Conservation (phyloP, 1,140 invertebrate genomes). For the Drosophila kanapiae region DNA sequence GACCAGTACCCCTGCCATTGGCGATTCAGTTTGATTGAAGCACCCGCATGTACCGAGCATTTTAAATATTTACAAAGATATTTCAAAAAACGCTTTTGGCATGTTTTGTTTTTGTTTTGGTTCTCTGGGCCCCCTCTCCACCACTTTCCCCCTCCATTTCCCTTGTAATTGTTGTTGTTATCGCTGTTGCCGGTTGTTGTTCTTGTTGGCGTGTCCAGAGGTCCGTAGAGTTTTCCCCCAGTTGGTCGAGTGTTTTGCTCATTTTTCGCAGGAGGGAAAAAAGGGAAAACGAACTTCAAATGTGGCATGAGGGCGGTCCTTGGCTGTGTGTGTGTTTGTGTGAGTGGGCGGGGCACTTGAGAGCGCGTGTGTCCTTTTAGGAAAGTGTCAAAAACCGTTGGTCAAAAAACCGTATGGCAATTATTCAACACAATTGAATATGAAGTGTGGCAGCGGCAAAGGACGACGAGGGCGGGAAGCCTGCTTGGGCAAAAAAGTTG, state of each 20-base stretch:
- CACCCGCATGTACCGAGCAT: conserved; percentile 80
- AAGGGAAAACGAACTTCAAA: conserved; percentile 75
- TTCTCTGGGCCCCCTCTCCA: neutral
- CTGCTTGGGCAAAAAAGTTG: conserved; percentile 62
- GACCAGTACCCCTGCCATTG: conserved; percentile 28
- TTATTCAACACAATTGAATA: conserved; percentile 85
- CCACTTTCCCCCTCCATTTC: neutral
- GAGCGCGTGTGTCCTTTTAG: conserved; percentile 79
- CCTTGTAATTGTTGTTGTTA: conserved; percentile 52
- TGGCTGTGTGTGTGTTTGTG: neutral
- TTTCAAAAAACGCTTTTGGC: conserved; percentile 82
- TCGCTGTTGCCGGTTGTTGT: conserved; percentile 15
- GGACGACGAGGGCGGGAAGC: conserved; percentile 11
- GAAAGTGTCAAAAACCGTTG: conserved; percentile 85
- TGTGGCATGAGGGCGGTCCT: conserved; percentile 62
- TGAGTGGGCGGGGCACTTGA: conserved; percentile 59
- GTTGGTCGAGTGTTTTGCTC: conserved; percentile 71
- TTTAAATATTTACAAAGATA: conserved; percentile 84
- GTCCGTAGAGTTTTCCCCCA: conserved; percentile 40
- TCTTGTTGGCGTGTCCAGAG: conserved; percentile 39
- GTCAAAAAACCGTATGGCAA: conserved; percentile 85
- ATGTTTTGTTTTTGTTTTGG: conserved; percentile 66
- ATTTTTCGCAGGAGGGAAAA: conserved; percentile 57
- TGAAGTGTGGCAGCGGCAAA: conserved; percentile 83
- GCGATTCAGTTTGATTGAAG: conserved; percentile 79